Base-by-base conservation (phyloP, 2,797 vertebrate genomes). In the Gymnothorax reevesii region DNA sequence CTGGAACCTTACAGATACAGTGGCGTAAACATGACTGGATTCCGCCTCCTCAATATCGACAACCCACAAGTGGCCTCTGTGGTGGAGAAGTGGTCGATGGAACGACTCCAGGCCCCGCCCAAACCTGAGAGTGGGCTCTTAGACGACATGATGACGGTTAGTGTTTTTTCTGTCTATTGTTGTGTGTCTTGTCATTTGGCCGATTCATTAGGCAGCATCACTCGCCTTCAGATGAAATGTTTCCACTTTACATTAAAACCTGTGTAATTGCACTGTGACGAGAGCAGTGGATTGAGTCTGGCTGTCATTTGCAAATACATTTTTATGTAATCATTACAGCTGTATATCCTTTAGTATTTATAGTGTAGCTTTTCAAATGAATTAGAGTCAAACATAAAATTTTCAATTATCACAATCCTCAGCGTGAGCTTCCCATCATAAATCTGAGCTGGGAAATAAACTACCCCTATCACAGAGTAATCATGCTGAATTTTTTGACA, bases 1-100 rank as follows among this genome's bases (percentile, higher is more conserved):
- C 95, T 99, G 93, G 98, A 99, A 91, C 97, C 98, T 7, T 99
- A 99, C 87, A 96, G 98, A 89, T 99, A 99, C 95, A 99, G 98
- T 0, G 98, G 98, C 3, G 98, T 99, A 85, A 99, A 99, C 90
- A 98, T 99, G 98, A 99, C 98, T 0, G 98, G 98, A 0, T 99
- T 99, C 88, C 96, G 98, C n/a, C 95, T 99, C 84, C 97, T 99
- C 49, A 98, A 98, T 88, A 93, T 97, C 0, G 98, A 98, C 87
- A 97, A 93, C 88, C 96, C 97, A 0, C 95, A 95, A 0, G 98
- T 99, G 90, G 95, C 97, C 0, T 95, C 97, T 0, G 95, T 99
- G 91, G 94, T 98, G 90, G 98, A 98, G 89, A 97, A 96, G 91
- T 99, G 98, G 98, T 97, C 98, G n/a, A 97, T 97, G 98, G 98